Evolutionary conservation across 1,140 invertebrate genomes (phyloP).

Genomic region (Chlorops oryzae): DNA sequence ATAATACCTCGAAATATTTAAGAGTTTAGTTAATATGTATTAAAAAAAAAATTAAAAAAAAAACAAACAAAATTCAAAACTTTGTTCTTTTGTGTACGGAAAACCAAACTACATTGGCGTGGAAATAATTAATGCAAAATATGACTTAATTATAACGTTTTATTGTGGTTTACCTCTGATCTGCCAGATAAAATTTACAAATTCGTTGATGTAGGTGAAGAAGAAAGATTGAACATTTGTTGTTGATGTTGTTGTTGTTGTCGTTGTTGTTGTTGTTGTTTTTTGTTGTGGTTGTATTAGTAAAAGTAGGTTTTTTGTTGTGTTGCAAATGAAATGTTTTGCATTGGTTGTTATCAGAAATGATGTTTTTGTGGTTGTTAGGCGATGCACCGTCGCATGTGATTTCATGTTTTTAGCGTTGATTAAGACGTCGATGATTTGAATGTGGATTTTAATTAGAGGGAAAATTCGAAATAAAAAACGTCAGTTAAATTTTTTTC

Average conservation of each 20-base stretch:
- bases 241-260: not conserved
- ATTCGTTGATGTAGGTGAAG: not conserved
- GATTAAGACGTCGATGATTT: not conserved
- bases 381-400: not conserved
- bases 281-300: not conserved
- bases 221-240: not conserved
- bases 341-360: not conserved
- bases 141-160: slow-evolving; percentile 19
- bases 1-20: not conserved
- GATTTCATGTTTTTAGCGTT: not conserved
- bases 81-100: too few species aligned
- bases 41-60: not conserved
- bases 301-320: not conserved
- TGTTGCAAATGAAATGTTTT: not conserved
- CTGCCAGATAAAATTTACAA: slow-evolving; percentile 16
- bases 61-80: slow-evolving; percentile 3
- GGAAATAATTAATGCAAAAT: not conserved
- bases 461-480: not conserved
- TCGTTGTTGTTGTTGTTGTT: not conserved
- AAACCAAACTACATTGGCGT: too few species aligned
- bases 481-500: not conserved
- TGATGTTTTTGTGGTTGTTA: slow-evolving; percentile 7
- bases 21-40: not conserved
- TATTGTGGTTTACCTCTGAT: slow-evolving; percentile 43
- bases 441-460: too few species aligned